phyloP scores from a whole-genome alignment of 2,888 invertebrate genomes.

The Pemphredon lugubris region DNA sequence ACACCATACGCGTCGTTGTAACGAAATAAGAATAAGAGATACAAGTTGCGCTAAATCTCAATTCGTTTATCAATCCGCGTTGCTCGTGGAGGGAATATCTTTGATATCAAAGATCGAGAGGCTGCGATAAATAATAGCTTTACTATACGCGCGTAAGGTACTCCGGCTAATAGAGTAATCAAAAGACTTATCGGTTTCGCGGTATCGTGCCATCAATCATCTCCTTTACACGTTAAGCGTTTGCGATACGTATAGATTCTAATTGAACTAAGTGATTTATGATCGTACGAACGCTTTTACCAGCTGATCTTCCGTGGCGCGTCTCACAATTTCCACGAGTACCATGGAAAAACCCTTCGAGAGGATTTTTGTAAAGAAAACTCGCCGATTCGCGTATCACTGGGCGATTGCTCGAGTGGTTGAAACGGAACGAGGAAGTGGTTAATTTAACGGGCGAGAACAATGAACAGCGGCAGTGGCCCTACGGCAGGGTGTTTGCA shows the following conservation, averaged over 20 bases:
- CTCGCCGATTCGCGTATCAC: too few relatives aligned
- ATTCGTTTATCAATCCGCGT: slow-evolving; percentile 46
- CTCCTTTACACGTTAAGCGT: neutral
- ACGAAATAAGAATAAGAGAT: slow-evolving; percentile 32
- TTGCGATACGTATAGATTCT: neutral
- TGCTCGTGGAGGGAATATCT: slow-evolving; percentile 22
- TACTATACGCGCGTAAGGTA: too few relatives aligned
- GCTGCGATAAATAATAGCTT: slow-evolving; percentile 12
- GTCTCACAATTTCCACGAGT: too few relatives aligned
- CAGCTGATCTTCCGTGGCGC: too few relatives aligned
- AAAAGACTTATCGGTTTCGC: neutral
- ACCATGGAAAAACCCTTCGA: slow-evolving; percentile 1
- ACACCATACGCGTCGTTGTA: neutral
- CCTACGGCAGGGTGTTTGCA: slow-evolving; percentile 42
- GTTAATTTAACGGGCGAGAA: slow-evolving; percentile 56
- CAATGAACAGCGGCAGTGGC: slow-evolving; percentile 39
- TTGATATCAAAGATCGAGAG: slow-evolving; percentile 16
- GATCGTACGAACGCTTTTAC: neutral
- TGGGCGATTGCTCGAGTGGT: neutral
- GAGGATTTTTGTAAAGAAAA: too few relatives aligned
- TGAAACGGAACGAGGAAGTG: slow-evolving; percentile 40
- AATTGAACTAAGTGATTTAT: neutral
- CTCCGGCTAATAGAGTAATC: too few relatives aligned
- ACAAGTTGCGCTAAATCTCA: slow-evolving; percentile 42
- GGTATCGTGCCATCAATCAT: neutral